Evolutionary conservation across 2,888 invertebrate species (phyloP).

Genomic region (Alitta virens): DNA sequence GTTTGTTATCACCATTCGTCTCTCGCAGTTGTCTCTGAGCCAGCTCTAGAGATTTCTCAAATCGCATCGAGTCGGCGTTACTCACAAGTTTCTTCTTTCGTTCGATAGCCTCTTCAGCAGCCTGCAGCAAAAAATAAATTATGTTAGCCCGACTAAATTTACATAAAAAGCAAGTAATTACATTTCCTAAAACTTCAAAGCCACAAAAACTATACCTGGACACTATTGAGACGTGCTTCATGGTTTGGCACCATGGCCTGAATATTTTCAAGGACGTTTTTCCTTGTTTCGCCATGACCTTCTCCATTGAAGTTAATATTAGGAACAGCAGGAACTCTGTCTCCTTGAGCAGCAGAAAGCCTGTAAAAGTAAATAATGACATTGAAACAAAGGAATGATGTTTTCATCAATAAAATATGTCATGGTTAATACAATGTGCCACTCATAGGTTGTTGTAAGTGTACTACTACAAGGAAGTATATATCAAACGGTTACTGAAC

Average conservation of each 20-base stretch:
- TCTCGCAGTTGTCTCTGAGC: conserved; percentile 32
- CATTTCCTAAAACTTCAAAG: background rate
- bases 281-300: conserved; percentile 33
- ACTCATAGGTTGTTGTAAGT: too few relatives aligned
- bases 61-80: conserved; percentile 42
- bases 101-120: conserved; percentile 40
- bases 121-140: conserved; percentile 29
- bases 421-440: too few relatives aligned
- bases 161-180: background rate
- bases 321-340: conserved; percentile 61
- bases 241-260: conserved; percentile 49
- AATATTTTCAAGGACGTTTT: conserved; percentile 45
- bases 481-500: too few relatives aligned
- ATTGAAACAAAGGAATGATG: too few relatives aligned
- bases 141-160: background rate
- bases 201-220: conserved; percentile 37
- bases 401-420: too few relatives aligned
- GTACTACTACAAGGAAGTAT: too few relatives aligned
- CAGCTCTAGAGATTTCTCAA: conserved; percentile 46
- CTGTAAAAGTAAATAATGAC: too few relatives aligned
- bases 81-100: conserved; percentile 42
- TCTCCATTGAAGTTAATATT: conserved; percentile 29
- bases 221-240: conserved; percentile 38
- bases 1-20: conserved; percentile 17
- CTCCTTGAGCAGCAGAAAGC: conserved; percentile 94